These are phyloP conservation scores for Drosophila arawakana DNA, from an alignment of 1,140 invertebrate genomes.

Conservation along the genomic window DNA sequence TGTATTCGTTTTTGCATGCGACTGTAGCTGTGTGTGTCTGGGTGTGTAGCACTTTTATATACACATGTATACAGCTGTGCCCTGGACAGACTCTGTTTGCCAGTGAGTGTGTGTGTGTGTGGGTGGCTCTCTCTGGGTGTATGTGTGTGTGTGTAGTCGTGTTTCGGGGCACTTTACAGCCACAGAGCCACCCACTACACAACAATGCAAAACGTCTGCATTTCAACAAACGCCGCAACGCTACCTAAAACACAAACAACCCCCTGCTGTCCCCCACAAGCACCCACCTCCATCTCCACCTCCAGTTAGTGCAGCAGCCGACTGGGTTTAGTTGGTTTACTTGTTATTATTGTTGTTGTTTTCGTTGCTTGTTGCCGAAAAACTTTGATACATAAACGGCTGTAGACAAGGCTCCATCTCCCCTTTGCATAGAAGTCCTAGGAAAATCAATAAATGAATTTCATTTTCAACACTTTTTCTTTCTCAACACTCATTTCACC, in stretches of 20 bases:
- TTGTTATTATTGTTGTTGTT: constrained; percentile 46
- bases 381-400: constrained; percentile 74
- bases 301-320: constrained; percentile 49
- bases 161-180: constrained; percentile 80
- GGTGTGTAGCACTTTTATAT: constrained; percentile 58
- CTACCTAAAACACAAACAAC: constrained; percentile 70
- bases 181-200: constrained; percentile 66
- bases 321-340: constrained; percentile 39
- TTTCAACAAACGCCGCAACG: constrained; percentile 75
- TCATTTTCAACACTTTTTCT: constrained; percentile 38
- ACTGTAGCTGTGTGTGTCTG: constrained; percentile 23
- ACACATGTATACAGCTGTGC: constrained; percentile 75
- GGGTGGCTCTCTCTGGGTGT: constrained; percentile 30
- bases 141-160: constrained; percentile 41
- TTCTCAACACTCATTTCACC: not conserved
- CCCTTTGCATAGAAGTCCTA: constrained; percentile 23
- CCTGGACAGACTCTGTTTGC: constrained; percentile 45
- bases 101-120: constrained; percentile 14
- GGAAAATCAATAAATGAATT: constrained; percentile 64
- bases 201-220: constrained; percentile 82
- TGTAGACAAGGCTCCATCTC: constrained; percentile 4
- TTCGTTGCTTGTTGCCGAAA: constrained; percentile 60
- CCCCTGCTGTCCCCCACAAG: constrained; percentile 1
- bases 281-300: not conserved
- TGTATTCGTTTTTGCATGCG: constrained; percentile 75